Evolutionary conservation across 2,888 invertebrate genomes (phyloP).

Genomic region (Ornithoptera priamus): DNA sequence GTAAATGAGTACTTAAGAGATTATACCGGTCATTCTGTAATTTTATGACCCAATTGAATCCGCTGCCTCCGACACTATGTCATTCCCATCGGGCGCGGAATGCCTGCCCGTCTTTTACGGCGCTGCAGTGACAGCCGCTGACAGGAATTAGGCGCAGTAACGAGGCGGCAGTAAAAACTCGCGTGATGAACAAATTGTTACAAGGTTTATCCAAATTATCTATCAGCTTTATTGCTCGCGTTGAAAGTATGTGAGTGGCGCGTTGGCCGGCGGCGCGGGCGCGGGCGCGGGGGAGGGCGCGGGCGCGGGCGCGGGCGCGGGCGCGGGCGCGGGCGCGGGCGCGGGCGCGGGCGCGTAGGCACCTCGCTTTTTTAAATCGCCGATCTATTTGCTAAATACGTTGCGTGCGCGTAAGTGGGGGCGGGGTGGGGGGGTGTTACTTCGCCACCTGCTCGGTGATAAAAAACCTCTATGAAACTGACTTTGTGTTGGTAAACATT

Average conservation of each 20-base stretch:
- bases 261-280: conserved; percentile 1
- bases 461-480: conserved; percentile 5
- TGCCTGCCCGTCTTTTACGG: conserved; percentile 22
- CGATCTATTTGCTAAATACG: conserved; percentile 20
- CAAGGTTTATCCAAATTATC: conserved; percentile 27
- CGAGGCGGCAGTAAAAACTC: conserved; percentile 8
- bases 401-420: conserved; percentile 18
- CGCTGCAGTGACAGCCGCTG: conserved; percentile 20
- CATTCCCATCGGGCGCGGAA: conserved; percentile 31
- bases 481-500: conserved; percentile 2
- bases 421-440: background rate
- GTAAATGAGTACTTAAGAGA: conserved; percentile 16
- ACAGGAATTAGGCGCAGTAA: conserved; percentile 28
- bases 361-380: conserved; percentile 6
- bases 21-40: conserved; percentile 6
- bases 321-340: background rate
- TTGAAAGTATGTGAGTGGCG: conserved; percentile 16
- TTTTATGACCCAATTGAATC: conserved; percentile 28
- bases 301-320: conserved; percentile 18
- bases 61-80: conserved; percentile 29
- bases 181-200: conserved; percentile 25
- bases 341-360: background rate
- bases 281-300: conserved; percentile 13
- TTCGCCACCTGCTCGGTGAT: conserved; percentile 18
- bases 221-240: conserved; percentile 24